Evolutionary conservation across 2,888 invertebrate genomes (phyloP), one percentile per base, ranked within the genome.

Genomic region (Volucella inanis): DNA sequence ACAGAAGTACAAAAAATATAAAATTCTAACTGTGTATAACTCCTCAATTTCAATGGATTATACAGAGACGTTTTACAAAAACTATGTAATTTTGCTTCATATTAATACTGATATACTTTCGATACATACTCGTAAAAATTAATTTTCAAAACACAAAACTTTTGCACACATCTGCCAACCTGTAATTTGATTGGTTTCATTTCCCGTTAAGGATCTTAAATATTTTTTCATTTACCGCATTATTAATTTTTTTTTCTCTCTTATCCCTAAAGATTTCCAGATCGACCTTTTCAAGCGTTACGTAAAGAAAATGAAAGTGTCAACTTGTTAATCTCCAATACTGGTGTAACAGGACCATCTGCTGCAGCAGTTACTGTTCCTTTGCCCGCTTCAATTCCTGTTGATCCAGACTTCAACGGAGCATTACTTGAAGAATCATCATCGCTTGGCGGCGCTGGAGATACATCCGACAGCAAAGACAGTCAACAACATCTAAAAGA

Each of bases 391-490:
- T 83, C 89, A 59, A 77, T 85, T 61, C 75, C 79, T 9, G 41
- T 86, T 18, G 90, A 90, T 81, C 88, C 91, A 12, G 92, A 92
- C 57, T 90, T 92, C 49, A 92, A 92, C 87, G 91, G 92, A 9
- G 89, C 91, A 41, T 88, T 92, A 43, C 87, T 92, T 64, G 92
- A 92, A 85, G 92, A 92, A 87, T 92, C 92, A 10, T 91, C 91
- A 47, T 92, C 92, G 1, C 87, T 92, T 71, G 91, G 92, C 41
- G 92, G 91, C 50, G 91, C 90, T 76, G 92, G 91, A 59, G 92
- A 94, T 54, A 93, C 95, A 38, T 92, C 92, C 15, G 94, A 96
- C 87, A 97, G 96, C 88, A 97, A 97, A 90, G 97, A 97, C 89
- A 97, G 97, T 89, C 94, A 96, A 89, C 89, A 90, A 83, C 90